Conservation (phyloP, 1,140 invertebrate species). For the Drosophila pseudoobscura region DNA sequence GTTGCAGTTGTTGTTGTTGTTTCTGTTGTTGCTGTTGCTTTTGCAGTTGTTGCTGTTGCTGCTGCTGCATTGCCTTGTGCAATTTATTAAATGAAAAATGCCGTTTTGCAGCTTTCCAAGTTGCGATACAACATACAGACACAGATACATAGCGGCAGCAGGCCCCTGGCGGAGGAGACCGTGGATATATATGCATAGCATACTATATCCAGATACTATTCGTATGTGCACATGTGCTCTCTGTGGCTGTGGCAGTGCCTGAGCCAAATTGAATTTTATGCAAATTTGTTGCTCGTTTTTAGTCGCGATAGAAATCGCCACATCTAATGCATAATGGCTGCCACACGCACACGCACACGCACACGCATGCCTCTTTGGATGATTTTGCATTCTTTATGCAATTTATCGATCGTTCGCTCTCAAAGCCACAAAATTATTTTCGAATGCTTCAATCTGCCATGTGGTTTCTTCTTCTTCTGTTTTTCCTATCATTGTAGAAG, state of each 20-base stretch:
- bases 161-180: background rate
- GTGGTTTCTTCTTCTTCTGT: no score
- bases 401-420: constrained; percentile 28
- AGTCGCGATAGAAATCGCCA: constrained; percentile 68
- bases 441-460: constrained; percentile 34
- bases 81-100: constrained; percentile 82
- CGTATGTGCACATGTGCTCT: constrained; percentile 13
- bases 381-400: constrained; percentile 62
- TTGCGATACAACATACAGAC: constrained; percentile 56
- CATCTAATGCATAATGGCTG: constrained; percentile 77
- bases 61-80: constrained; percentile 74
- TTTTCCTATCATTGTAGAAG: no score
- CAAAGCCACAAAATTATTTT: constrained; percentile 38
- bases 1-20: constrained; percentile 26
- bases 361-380: constrained; percentile 12
- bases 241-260: constrained; percentile 1
- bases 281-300: constrained; percentile 71
- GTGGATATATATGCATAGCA: constrained; percentile 18
- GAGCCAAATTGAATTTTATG: constrained; percentile 78
- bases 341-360: constrained; percentile 30
- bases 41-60: constrained; percentile 15
- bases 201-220: constrained; percentile 8
- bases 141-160: background rate
- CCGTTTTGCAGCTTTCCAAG: constrained; percentile 81
- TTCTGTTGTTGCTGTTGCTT: background rate